Evolutionary conservation across 2,888 invertebrate genomes (phyloP).

Genomic region (Eumacrocentrus americanus): DNA sequence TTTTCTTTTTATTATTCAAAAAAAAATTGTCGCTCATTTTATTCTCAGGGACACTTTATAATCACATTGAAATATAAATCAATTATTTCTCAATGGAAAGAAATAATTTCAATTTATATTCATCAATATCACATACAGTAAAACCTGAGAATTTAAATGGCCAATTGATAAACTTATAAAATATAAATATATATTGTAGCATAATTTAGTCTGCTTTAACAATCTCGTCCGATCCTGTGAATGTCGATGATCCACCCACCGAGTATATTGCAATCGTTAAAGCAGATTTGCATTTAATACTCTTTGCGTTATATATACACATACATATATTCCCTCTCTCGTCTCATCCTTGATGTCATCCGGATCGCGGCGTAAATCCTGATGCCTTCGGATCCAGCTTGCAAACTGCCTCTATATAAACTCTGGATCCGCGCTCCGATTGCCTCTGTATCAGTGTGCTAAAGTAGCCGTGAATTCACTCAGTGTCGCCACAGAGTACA

Average conservation of each 20-base stretch:
- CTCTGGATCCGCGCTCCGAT: slow-evolving; percentile 9
- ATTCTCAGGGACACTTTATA: no score
- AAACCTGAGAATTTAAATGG: no score
- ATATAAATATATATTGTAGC: slow-evolving; percentile 5
- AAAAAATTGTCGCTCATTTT: no score
- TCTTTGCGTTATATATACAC: neutral
- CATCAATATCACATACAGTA: neutral
- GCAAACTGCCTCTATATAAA: no score
- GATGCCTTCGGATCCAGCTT: no score
- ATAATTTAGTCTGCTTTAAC: slow-evolving; percentile 4
- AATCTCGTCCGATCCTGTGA: slow-evolving; percentile 9
- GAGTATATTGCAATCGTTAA: slow-evolving; percentile 10
- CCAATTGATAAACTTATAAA: no score
- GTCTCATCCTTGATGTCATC: neutral
- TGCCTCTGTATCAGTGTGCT: slow-evolving; percentile 10
- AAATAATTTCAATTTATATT: slow-evolving; percentile 6
- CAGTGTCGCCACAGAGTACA: neutral
- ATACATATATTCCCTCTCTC: slow-evolving; percentile 1
- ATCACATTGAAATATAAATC: neutral
- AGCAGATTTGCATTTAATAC: slow-evolving; percentile 24
- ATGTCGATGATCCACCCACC: slow-evolving; percentile 20
- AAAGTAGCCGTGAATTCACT: slow-evolving; percentile 5
- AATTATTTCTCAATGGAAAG: neutral
- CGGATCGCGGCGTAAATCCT: slow-evolving; percentile 8
- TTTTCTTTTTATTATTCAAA: no score